Percentiles rank a stretch among this genome's conserved stretches.
phyloP scores from a whole-genome alignment of 2,113 vertebrate genomes.

The Gracilinanus agilis region DNA sequence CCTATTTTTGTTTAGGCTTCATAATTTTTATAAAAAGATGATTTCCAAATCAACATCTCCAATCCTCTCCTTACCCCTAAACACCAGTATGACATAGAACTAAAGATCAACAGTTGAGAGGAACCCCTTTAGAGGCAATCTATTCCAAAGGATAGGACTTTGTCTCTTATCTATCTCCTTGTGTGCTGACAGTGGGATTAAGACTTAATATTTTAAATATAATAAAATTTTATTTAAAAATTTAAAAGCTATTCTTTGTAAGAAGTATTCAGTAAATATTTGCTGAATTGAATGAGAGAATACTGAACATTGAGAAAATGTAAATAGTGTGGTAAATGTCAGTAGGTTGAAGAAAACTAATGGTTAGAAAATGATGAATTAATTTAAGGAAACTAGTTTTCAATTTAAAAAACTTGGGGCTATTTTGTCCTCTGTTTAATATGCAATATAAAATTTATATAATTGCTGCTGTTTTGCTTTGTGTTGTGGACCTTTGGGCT shows the following conservation, averaged over 20 bases:
- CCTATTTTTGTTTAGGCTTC: not conserved
- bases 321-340: conserved; percentile 4
- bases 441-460: not conserved
- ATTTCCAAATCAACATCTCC: too few relatives aligned
- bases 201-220: not conserved
- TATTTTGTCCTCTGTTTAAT: not conserved
- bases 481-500: not conserved
- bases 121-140: too few relatives aligned
- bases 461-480: not conserved
- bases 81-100: too few relatives aligned
- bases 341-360: not conserved
- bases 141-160: too few relatives aligned
- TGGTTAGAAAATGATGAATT: not conserved
- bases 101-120: too few relatives aligned
- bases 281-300: conserved; percentile 2
- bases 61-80: too few relatives aligned
- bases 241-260: not conserved
- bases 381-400: not conserved
- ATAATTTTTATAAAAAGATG: too few relatives aligned
- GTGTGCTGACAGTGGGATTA: too few relatives aligned
- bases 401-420: not conserved
- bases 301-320: not conserved
- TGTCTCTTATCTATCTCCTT: too few relatives aligned
- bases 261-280: not conserved
- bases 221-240: not conserved